Base-by-base conservation (phyloP, 2,888 invertebrate species). In the Minunthozetes semirufus region DNA sequence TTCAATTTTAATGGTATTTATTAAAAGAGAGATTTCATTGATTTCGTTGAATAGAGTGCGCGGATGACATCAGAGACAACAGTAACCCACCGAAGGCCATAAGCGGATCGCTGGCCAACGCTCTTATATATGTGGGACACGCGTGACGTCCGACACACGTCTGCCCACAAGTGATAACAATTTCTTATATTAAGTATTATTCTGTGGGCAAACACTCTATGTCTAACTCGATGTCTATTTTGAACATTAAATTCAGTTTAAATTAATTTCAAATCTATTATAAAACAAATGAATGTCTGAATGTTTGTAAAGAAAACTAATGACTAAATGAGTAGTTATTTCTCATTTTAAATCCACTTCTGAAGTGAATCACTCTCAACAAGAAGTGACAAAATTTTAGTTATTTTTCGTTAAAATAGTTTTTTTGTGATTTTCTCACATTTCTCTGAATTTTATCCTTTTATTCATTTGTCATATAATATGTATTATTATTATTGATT, bases 1-100 rank as follows among this genome's bases (percentile, higher is more conserved):
- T 59, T 1, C 17, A 15, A 1, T 59, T 59, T 59, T 59, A 27
- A 15, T 59, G 11, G 4, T 9, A 19, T 19, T 22, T 19, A 56
- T 19, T n/a, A n/a, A n/a, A n/a, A n/a, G n/a, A n/a, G n/a, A n/a
- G 2, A 59, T 59, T 27, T 15, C 1, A 11, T 59, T 59, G 59
- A n/a, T 59, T 1, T 59, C 1, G 13, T 15, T 59, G 59, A 13
- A 59, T 76, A 29, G 46, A 38, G 42, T 46, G 50, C 42, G 50
- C 59, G 50, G 25, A 38, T 61, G 17, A 46, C 48, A 25, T 50
- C 29, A 33, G 48, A 66, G 63, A 46, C 25, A 38, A 76, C 86
- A 11, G 19, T 19, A 38, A 13, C 29, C 25, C 25, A 59, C 19
- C 38, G 19, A 38, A n/a, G 29, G 11, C 19, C 9, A 61, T 29